These are phyloP conservation scores for Campylorhamphus procurvoides DNA, from an alignment of 2,113 vertebrate genomes.

Conservation along the genomic window DNA sequence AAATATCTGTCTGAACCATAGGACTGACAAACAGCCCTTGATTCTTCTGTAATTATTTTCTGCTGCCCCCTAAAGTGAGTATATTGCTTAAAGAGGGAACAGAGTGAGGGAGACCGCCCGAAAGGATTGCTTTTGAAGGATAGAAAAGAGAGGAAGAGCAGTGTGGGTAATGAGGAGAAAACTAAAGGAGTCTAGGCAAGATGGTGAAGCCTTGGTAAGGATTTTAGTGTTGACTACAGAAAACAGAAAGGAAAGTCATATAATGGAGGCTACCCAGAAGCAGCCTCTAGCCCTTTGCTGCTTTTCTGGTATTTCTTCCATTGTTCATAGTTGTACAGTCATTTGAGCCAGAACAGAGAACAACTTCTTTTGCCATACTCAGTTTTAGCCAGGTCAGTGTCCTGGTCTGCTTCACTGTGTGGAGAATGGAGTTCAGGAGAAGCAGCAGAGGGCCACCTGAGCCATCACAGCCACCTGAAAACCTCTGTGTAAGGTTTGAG, in stretches of 20 bases:
- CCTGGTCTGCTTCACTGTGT: not conserved
- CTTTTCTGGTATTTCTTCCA: not conserved
- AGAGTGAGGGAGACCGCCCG: not conserved
- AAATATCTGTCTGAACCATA: not conserved
- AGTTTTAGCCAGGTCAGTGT: not conserved
- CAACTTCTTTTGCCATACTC: not conserved
- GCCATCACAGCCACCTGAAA: not conserved
- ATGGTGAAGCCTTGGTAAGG: not conserved
- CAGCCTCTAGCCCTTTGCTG: not conserved
- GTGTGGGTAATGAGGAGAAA: not conserved
- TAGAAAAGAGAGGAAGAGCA: not conserved
- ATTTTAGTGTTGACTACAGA: not conserved
- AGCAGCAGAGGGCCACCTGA: not conserved
- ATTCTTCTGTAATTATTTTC: not conserved
- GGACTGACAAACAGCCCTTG: not conserved
- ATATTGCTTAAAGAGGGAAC: not conserved
- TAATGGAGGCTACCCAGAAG: not conserved
- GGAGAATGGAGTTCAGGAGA: not conserved
- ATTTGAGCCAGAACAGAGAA: not conserved
- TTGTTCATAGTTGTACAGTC: not conserved
- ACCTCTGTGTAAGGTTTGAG: not conserved
- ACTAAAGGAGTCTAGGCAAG: not conserved
- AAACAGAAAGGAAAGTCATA: not conserved
- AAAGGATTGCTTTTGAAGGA: not conserved
- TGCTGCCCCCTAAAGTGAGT: not conserved